Base-by-base conservation (phyloP, 2,113 vertebrate species). In the Pseudopipra pipra region DNA sequence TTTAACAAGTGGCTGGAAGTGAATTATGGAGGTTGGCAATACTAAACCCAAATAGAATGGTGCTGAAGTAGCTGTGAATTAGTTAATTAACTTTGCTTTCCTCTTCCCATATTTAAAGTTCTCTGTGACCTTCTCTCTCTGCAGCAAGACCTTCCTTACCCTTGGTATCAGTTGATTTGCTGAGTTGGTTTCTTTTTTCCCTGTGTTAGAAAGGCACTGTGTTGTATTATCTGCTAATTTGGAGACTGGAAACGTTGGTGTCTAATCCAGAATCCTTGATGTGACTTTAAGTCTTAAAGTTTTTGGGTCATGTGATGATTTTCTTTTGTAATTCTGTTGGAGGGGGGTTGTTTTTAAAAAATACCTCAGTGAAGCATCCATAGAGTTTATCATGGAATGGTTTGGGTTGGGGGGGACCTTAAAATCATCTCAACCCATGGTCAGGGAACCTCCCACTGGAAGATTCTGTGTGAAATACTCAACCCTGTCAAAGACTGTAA, bases 361-460 rank as follows among this genome's bases (percentile, higher is more conserved):
- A 7, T 8, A 51, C 37, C 39, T 90, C 22, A 11, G 1, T 44
- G 5, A 27, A 93, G 52, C 77, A 39, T 35, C 21, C 10, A 0
- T 0, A 12, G 23, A 58, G 8, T 23, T 66, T 21, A 12, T 39
- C 33, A 6, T 61, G 35, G 62, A 11, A 8, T 41, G 30, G 6
- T 22, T 54, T 62, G 78, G 30, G 24, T 27, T 67, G 87, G 30
- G 62, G 47, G 14, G 25, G 13, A 13, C 62, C 61, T 62, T 11
- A 4, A 47, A 83, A 43, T 11, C 13, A 11, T 19, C 30, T 31
- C 2, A 0, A 41, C 41, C 16, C 70, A 4, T 0, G 52, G 8
- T 12, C 1, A 2, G 20, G n/a, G 39, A 8, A n/a, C 23, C 33
- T 82, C 8, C 59, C 86, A 17, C 15, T 11, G 10, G 39, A 5